Evolutionary conservation across 2,888 invertebrate genomes (phyloP), one percentile per base, ranked within the genome.

Genomic region (Metallyticus violacea): DNA sequence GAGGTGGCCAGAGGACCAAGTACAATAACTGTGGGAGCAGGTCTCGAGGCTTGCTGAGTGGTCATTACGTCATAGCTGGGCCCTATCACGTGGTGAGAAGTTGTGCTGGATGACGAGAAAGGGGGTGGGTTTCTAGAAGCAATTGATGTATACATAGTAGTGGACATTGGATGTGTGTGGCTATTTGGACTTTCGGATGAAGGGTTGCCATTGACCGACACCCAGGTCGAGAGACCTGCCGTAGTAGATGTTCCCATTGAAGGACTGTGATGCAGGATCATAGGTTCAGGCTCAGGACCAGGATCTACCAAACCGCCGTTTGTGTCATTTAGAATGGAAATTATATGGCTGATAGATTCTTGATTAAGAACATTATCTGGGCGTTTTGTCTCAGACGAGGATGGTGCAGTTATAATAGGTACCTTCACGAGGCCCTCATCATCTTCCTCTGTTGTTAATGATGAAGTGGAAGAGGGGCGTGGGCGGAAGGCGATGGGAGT

Each of bases 21-120:
- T 7, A 94, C 94, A n/a, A 94, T 94, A 4, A 94, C 92, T 0
- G 94, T 94, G 0, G 94, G 94, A 9, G 94, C 89, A 7, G 90
- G 85, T n/a, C 80, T 87, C 1, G 87, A 62, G 9, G 77, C 27
- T 22, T 81, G 79, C 26, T 77, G 25, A 7, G 86, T 79, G 1
- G 85, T 83, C 7, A 77, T 25, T 1, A 83, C 83, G 27, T 83
- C 83, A n/a, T 77, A 83, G 7, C 28, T 28, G 9, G 83, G 83
- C 7, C 83, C 83, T 25, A 77, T 77, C 78, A 79, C 25, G 83
- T 86, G 77, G 29, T 83, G 77, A 30, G 78, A 40, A 7, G 25
- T 79, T 26, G 85, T 79, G n/a, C 85, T 29, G 62, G 27, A n/a
- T 76, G 84, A 77, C 22, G 22, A 26, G n/a, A 80, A 80, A 25